Base-by-base conservation (phyloP, 2,113 vertebrate genomes). In the Xiphias gladius region DNA sequence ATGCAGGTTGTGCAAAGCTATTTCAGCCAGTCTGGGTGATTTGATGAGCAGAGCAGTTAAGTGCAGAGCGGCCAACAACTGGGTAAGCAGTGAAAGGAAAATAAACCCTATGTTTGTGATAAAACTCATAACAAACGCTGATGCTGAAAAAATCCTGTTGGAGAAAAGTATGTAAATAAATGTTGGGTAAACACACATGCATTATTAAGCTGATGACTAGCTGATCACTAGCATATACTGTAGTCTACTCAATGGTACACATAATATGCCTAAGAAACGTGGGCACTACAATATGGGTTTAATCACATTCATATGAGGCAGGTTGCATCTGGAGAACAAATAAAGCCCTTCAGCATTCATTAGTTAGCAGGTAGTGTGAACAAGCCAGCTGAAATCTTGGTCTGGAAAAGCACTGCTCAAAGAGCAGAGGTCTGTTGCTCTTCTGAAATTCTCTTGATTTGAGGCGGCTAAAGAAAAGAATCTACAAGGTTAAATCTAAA, bases 261-360 rank as follows among this genome's bases (percentile, higher is more conserved):
- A 57, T 52, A 24, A 39, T 13, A 32, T 58, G 4, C 9, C 30
- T 52, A 10, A n/a, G 6, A 26, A 19, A 59, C 41, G 50, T 48
- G 70, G 19, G 30, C 54, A 11, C 11, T 0, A 0, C 66, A 63
- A 32, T 35, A 32, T 35, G 50, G 50, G 17, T 12, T 61, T 50
- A 48, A 14, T 64, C 50, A 57, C 26, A 11, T 28, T 28, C 14
- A 22, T n/a, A 39, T 37, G 35, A 22, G 9, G n/a, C 57, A 41
- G 19, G 48, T 9, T 20, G 32, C 39, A 52, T 67, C 41, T 3
- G 39, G 63, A 39, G 52, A 73, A 30, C 67, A 41, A 35, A 71
- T 55, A 32, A 79, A 39, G 32, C 17, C 58, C 55, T 50, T 70
- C 32, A 70, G 30, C 46, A 55, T 71, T 79, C 24, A 80, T 80